These are phyloP conservation scores for Agapetus fuscipes DNA, from an alignment of 2,888 invertebrate genomes.

Conservation along the genomic window DNA sequence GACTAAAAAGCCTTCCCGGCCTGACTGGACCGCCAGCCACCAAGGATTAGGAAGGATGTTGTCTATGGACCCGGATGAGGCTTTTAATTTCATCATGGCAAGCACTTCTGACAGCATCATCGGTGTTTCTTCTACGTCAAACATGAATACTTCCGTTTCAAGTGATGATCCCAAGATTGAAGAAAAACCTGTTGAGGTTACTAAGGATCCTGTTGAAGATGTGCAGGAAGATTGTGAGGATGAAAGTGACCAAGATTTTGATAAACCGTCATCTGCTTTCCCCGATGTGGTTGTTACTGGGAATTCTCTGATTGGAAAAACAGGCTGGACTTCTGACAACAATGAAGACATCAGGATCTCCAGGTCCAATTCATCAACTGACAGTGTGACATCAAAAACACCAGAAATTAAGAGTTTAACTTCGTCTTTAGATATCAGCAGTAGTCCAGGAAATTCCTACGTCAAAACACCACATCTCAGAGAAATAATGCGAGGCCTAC, in stretches of 20 bases:
- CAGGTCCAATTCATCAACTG: constrained; percentile 43
- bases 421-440: constrained; percentile 10
- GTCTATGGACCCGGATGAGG: constrained; percentile 60
- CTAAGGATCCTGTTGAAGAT: neutral
- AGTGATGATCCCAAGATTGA: neutral
- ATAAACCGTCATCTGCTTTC: constrained; percentile 31
- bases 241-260: constrained; percentile 31
- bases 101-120: constrained; percentile 29
- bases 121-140: constrained; percentile 1
- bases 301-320: constrained; percentile 54
- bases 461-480: constrained; percentile 46
- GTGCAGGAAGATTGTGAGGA: constrained; percentile 14
- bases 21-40: constrained; percentile 22
- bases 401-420: constrained; percentile 35
- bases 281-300: constrained; percentile 35
- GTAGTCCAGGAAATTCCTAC: constrained; percentile 30
- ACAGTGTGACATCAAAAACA: constrained; percentile 42
- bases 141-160: too few species aligned
- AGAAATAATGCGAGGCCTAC: constrained; percentile 49
- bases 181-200: neutral
- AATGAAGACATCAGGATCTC: constrained; percentile 45
- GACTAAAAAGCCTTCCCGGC: constrained; percentile 18
- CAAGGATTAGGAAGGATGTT: constrained; percentile 42
- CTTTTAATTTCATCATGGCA: constrained; percentile 57
- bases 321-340: constrained; percentile 53